These are phyloP conservation scores for Pegoplata infirma DNA, from an alignment of 2,888 invertebrate genomes.

Conservation along the genomic window DNA sequence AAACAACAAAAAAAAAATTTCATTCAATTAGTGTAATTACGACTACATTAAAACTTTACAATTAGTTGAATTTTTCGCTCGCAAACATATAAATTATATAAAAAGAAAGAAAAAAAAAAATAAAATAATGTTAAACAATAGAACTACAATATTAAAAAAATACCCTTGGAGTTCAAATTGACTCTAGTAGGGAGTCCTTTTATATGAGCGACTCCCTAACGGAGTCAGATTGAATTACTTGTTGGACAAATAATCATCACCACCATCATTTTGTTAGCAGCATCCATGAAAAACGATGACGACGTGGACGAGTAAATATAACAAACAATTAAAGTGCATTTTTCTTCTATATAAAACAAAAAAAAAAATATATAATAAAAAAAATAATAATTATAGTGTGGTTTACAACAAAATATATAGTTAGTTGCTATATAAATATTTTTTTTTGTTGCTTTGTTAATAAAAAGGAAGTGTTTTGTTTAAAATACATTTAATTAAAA, in stretches of 20 bases:
- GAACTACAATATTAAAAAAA: neutral
- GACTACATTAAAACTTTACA: slow-evolving; percentile 34
- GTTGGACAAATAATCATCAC: slow-evolving; percentile 81
- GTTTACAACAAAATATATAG: slow-evolving; percentile 4
- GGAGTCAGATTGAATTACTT: slow-evolving; percentile 98
- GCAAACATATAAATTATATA: slow-evolving; percentile 19
- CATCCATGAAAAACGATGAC: slow-evolving; percentile 60
- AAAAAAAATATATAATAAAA: no score
- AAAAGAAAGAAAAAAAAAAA: neutral
- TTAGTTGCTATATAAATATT: no score
- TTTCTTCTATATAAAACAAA: neutral
- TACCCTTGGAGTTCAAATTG: slow-evolving; percentile 95
- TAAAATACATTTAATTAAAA: slow-evolving; percentile 10
- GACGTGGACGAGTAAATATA: neutral
- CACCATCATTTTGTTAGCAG: no score
- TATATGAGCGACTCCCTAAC: slow-evolving; percentile 95
- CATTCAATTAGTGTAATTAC: slow-evolving; percentile 42
- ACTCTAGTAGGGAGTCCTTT: slow-evolving; percentile 99
- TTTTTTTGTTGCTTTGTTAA: neutral
- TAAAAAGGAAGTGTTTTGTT: slow-evolving; percentile 16
- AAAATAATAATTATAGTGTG: slow-evolving; percentile 17
- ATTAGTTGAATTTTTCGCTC: slow-evolving; percentile 13
- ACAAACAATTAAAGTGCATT: slow-evolving; percentile 3
- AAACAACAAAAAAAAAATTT: neutral
- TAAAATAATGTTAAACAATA: slow-evolving; percentile 2